Conservation (phyloP, 2,113 vertebrate genomes). For the Gallinago undulata region DNA sequence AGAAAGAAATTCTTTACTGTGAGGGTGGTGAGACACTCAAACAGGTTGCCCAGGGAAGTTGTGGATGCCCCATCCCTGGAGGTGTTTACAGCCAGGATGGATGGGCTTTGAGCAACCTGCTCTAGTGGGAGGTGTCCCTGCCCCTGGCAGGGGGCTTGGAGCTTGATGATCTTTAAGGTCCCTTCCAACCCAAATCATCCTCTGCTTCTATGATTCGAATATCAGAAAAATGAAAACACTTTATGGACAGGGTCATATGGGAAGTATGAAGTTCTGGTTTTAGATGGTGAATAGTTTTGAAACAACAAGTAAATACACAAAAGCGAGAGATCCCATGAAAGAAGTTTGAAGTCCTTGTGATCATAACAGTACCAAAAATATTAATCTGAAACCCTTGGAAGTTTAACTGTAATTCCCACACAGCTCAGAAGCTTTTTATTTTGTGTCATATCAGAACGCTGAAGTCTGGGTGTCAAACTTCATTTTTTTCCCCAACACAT, state of each 20-base stretch:
- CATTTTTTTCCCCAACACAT: neutral
- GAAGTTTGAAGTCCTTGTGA: slow-evolving; percentile 45
- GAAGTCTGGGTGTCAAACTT: slow-evolving; percentile 37
- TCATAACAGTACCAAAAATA: slow-evolving; percentile 37
- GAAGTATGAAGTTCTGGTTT: slow-evolving; percentile 6
- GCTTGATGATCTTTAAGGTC: no score
- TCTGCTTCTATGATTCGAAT: no score
- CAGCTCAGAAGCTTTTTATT: slow-evolving; percentile 25
- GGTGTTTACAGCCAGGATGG: no score
- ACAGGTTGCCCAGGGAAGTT: no score
- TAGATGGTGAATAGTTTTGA: slow-evolving; percentile 56
- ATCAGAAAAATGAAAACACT: slow-evolving; percentile 60
- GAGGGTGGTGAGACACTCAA: no score
- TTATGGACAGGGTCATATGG: neutral
- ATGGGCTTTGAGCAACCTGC: no score
- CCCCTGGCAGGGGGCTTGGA: no score
- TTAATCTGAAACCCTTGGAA: slow-evolving; percentile 45
- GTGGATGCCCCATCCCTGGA: no score
- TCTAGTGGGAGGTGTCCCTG: no score
- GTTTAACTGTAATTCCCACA: slow-evolving; percentile 49
- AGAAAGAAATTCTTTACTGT: no score
- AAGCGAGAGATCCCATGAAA: slow-evolving; percentile 54
- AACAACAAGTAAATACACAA: slow-evolving; percentile 56
- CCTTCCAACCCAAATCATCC: no score
- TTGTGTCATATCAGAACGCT: slow-evolving; percentile 21